These are phyloP conservation scores for Operophtera brumata DNA, from an alignment of 2,888 invertebrate species.

Conservation along the genomic window DNA sequence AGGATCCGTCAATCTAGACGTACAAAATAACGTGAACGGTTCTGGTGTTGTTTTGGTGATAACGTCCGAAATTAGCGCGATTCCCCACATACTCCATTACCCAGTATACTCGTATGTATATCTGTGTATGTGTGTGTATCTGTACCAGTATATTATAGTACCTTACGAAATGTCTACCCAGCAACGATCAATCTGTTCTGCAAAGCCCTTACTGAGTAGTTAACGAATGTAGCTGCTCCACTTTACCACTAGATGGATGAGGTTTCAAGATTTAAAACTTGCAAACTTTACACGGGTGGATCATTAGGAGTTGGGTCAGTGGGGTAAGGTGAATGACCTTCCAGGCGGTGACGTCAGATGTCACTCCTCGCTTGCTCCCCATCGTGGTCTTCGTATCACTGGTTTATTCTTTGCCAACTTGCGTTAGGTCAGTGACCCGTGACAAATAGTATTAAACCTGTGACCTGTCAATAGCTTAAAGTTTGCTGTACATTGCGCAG, in stretches of 20 bases:
- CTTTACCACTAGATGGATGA: constrained; percentile 14
- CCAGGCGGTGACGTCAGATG: constrained; percentile 35
- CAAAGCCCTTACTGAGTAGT: neutral
- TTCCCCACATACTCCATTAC: no score
- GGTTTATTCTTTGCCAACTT: no score
- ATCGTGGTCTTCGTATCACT: neutral
- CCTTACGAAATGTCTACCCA: neutral
- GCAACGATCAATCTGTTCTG: neutral
- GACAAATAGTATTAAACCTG: no score
- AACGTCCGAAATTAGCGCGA: no score
- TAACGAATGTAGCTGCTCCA: neutral
- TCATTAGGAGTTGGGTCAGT: constrained; percentile 31
- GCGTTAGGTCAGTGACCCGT: no score
- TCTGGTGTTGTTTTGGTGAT: no score
- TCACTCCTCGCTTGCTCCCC: constrained; percentile 28
- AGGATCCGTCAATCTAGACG: no score
- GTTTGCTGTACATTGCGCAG: no score
- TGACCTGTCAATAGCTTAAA: no score
- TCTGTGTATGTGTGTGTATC: no score
- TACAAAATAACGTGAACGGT: no score
- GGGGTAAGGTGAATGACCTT: constrained; percentile 36
- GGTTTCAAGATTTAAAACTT: constrained; percentile 12
- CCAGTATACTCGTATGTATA: no score
- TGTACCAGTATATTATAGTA: neutral
- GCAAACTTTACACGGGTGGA: constrained; percentile 17